Base-by-base conservation (phyloP, 2,113 vertebrate species). In the Phodopus roborovskii region DNA sequence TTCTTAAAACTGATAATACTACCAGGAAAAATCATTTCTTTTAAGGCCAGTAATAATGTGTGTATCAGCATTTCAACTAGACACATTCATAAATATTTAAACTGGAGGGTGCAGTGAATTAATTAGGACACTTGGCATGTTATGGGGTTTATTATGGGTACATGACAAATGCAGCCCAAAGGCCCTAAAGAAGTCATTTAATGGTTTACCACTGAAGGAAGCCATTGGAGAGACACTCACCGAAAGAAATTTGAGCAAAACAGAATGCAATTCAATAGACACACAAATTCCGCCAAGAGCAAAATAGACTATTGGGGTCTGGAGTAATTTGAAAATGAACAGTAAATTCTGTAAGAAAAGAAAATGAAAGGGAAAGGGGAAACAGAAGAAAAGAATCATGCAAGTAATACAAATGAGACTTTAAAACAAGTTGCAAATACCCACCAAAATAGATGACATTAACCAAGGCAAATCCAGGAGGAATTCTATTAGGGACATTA, bases 201-300 rank as follows among this genome's bases (percentile, higher is more conserved):
- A 97, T 97, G 98, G 98, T 98, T 98, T 98, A 98, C 97, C 98
- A 97, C 36, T 19, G 45, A 94, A 97, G 92, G 45, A 92, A 93
- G 75, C 4, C n/a, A 95, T 97, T 97, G 90, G 84, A 97, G 93
- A 98, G 91, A 95, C n/a, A 97, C 96, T 90, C 83, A 95, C 83
- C 97, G 96, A 98, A 99, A 95, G 97, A 98, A 98, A 98, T 98
- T 98, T 98, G 95, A 97, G 97, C 97, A 98, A 97, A 98, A 98
- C 62, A 70, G 88, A 81, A 97, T 96, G 74, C 98, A 98, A 98
- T 98, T 98, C 98, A 98, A 98, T 96, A 98, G 98, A 98, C 98
- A 98, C 83, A 98, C 66, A 87, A 97, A 98, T 97, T 97, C 94
- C 97, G 98, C 98, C 98, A 94, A 98, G 97, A 98, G 97, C 97